Evolutionary conservation across 64 coral and sea anemone species (phyloP), one percentile per base, ranked within the genome.

Genomic region (Platygyra sinensis): DNA sequence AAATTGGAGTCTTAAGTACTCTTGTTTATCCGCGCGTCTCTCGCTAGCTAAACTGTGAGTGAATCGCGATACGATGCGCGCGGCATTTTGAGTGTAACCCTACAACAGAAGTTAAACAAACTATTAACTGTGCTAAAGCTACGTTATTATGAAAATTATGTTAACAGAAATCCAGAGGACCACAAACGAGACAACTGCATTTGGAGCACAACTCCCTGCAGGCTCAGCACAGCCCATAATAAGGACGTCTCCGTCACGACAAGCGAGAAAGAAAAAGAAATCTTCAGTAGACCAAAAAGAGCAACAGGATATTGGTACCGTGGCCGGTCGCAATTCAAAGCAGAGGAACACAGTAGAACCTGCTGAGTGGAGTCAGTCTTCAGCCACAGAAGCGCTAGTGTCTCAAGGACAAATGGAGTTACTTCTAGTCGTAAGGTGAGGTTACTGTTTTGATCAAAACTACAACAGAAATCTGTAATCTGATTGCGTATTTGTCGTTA

Each of bases 391-490:
- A 60, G 81, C 62, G 42, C 22, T 39, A 4, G 62, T 85, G 63
- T 85, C 64, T 50, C 81, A 85, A 63, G 38, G 62, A 51, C 16
- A 85, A 71, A 71, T 85, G 81, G 81, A 85, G 38, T 50, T 85
- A 71, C 33, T 85, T 71, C 81, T 85, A 52, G 81, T 85, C 4
- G 64, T 85, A 4, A 46, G 81, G 81, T 85, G 19, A 42, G 55
- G 9, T 67, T 65, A 22, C 5, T 62, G 15, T 62, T 3, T 82
- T 1, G 18, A 67, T 24, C 24, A 24, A n/a, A 67, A 57, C 54
- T 57, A 16, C 10, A 11, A 13, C 54, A 57, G 15, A 57, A 57
- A 14, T 11, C 15, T 13, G 0, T 11, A 57, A 15, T 57, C 54
- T 57, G 54, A 13, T 46, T 46, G 39, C 5, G 6, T 0, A 46